Percentiles rank a stretch among this genome's conserved stretches.
These are phyloP conservation scores for Xyrichtys novacula DNA, from an alignment of 2,797 vertebrate species.

Conservation along the genomic window DNA sequence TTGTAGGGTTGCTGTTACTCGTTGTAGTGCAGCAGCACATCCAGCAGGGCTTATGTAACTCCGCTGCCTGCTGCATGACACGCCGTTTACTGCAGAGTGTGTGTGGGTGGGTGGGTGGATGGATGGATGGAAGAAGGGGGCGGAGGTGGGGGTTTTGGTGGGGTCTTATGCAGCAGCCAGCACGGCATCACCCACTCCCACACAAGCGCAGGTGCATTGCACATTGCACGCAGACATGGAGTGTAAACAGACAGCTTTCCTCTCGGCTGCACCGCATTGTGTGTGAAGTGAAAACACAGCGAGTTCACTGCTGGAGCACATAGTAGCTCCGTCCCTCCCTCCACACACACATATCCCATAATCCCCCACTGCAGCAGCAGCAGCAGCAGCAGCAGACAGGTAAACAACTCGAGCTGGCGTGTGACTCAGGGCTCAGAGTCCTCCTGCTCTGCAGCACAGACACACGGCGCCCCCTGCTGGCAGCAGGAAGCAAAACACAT, in stretches of 20 bases:
- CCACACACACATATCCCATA: constrained; percentile 46
- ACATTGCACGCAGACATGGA: constrained; percentile 5
- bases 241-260: constrained; percentile 8
- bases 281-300: constrained; percentile 36
- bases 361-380: constrained; percentile 65
- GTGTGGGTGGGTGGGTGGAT: not conserved
- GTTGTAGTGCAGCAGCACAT: constrained; percentile 74
- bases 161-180: constrained; percentile 3
- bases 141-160: not conserved
- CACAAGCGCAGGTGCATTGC: constrained; percentile 21
- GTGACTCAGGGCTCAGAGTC: constrained; percentile 56
- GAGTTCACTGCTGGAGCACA: constrained; percentile 43
- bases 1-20: constrained; percentile 66
- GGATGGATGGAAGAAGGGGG: rapidly evolving
- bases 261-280: constrained; percentile 9
- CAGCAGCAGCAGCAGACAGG: constrained; percentile 61
- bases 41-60: constrained; percentile 81
- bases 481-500: constrained; percentile 10
- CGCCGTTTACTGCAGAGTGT: constrained; percentile 42
- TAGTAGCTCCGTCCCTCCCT: constrained; percentile 27
- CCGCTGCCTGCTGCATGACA: constrained; percentile 52
- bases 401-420: constrained; percentile 77
- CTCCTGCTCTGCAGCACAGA: constrained; percentile 5
- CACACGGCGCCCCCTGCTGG: constrained; percentile 58
- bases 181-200: constrained; percentile 10